A percentile compares a stretch with the other conserved stretches of the same genome.
Conservation (phyloP, 2,888 invertebrate genomes). For the Aromia moschata region DNA sequence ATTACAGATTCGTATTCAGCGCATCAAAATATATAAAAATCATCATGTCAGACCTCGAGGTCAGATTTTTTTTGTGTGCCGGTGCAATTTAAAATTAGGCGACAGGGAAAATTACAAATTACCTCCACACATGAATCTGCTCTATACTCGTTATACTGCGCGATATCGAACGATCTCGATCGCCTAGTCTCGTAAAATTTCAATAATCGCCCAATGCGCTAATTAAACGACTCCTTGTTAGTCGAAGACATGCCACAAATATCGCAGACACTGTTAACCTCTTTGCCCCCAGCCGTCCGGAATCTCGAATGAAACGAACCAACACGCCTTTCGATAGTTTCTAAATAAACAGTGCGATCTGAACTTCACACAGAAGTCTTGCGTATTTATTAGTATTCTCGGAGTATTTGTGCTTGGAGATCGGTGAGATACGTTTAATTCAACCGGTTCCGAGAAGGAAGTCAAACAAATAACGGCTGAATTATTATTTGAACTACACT, state of each 20-base stretch:
- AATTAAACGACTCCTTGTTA: no score
- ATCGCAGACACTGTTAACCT: background rate
- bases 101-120: no score
- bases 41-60: no score
- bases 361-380: background rate
- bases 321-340: background rate
- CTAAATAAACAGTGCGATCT: conserved; percentile 1
- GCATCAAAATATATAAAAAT: no score
- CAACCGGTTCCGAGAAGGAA: conserved; percentile 14
- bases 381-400: conserved; percentile 1
- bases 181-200: no score
- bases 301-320: background rate
- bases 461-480: conserved; percentile 17
- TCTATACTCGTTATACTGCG: no score
- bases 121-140: no score
- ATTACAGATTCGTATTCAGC: no score
- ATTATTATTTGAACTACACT: conserved; percentile 23
- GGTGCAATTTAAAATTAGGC: no score
- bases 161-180: no score
- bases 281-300: background rate
- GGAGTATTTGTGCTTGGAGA: conserved; percentile 2
- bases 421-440: conserved; percentile 1
- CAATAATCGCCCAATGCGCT: no score
- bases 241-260: background rate
- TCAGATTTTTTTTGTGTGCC: no score